Conservation (phyloP, 2,888 invertebrate genomes). For the Idaea biselata region DNA sequence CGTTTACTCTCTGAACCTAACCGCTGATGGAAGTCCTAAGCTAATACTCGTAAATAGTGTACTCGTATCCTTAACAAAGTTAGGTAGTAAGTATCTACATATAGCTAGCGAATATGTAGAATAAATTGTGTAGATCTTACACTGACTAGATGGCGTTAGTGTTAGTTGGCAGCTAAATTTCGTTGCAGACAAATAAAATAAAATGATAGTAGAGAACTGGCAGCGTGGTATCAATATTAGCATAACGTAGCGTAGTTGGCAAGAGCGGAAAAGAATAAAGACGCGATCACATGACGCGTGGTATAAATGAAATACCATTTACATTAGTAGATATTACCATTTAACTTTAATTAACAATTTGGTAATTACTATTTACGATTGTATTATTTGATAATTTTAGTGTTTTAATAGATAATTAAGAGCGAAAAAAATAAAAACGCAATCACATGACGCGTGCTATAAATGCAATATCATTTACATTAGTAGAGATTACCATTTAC, state of each 20-base stretch:
- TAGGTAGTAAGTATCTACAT: slow-evolving; percentile 10
- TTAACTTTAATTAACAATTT: too few relatives aligned
- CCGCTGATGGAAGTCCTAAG: slow-evolving; percentile 52
- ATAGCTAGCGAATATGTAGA: slow-evolving; percentile 43
- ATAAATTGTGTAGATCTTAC: slow-evolving; percentile 47
- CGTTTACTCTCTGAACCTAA: slow-evolving; percentile 39
- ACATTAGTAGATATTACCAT: background rate
- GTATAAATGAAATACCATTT: background rate
- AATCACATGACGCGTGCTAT: background rate
- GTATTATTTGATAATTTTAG: too few relatives aligned
- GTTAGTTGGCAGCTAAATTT: slow-evolving; percentile 48
- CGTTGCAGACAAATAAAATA: slow-evolving; percentile 65
- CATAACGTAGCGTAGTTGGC: slow-evolving; percentile 54
- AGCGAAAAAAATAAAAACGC: slow-evolving; percentile 23
- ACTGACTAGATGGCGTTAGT: slow-evolving; percentile 44
- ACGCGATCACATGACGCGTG: slow-evolving; percentile 2
- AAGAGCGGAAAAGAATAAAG: slow-evolving; percentile 32
- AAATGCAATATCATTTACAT: background rate
- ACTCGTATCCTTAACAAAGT: slow-evolving; percentile 17
- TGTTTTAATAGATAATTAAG: too few relatives aligned
- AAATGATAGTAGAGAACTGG: slow-evolving; percentile 49
- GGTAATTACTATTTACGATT: too few relatives aligned
- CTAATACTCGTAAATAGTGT: slow-evolving; percentile 36
- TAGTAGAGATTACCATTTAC: background rate
- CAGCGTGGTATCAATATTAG: slow-evolving; percentile 64